These are phyloP conservation scores for Cosmia pyralina DNA, from an alignment of 2,888 invertebrate species.

Conservation along the genomic window DNA sequence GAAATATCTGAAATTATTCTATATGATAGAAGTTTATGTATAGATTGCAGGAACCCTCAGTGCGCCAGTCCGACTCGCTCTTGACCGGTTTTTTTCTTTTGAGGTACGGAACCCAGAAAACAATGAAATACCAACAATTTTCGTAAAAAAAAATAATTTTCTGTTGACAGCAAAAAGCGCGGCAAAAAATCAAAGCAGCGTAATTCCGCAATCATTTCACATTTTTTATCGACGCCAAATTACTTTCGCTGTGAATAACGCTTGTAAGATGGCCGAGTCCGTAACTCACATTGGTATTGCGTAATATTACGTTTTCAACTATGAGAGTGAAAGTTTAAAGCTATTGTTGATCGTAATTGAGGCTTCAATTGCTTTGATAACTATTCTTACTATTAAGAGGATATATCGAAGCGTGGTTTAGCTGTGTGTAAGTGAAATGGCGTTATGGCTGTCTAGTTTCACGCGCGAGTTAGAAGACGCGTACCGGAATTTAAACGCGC, in stretches of 20 bases:
- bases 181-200: background rate
- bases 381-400: background rate
- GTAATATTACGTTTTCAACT: constrained; percentile 52
- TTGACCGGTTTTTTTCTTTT: no score
- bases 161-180: constrained; percentile 29
- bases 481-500: no score
- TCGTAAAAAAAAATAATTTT: background rate
- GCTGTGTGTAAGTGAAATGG: no score
- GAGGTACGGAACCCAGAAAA: no score
- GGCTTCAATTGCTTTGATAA: constrained; percentile 45
- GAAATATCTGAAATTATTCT: no score
- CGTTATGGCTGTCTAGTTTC: no score
- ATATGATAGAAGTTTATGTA: no score
- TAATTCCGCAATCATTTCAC: constrained; percentile 49
- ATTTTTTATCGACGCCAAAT: constrained; percentile 49
- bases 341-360: constrained; percentile 57
- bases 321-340: constrained; percentile 45
- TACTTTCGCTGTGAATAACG: constrained; percentile 55
- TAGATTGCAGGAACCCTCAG: no score
- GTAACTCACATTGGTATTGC: constrained; percentile 50
- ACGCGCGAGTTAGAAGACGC: no score
- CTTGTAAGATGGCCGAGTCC: constrained; percentile 27
- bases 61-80: no score
- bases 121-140: background rate
- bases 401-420: no score